Evolutionary conservation across 2,113 vertebrate genomes (phyloP), one percentile per base, ranked within the genome.

Genomic region (Megatriorchis doriae): DNA sequence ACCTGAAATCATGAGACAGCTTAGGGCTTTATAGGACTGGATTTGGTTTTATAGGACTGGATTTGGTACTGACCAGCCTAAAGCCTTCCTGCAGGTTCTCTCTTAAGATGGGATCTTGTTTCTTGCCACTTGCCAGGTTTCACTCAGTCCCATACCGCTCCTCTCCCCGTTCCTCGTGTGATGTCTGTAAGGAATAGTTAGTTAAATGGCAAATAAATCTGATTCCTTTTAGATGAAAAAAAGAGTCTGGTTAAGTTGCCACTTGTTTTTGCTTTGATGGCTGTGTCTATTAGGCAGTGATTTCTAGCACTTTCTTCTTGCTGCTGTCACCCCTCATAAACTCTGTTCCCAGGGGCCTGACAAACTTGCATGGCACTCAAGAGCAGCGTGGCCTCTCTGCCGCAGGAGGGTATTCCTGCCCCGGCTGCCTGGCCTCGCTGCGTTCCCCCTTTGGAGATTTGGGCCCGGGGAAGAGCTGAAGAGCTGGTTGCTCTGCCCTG

Each of bases 131-230:
- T 18, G 29, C 19, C 40, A 52, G 3, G 1, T 36, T 74, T 85
- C n/a, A 7, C 32, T 80, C 36, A 13, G 25, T 43, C 32, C 62
- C 11, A 0, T 20, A 5, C 21, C 10, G 10, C n/a, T 36, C n/a
- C 23, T 38, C n/a, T 82, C 55, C 42, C 43, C 4, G 1, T 55
- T 91, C 42, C 21, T 59, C 61, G 32, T 4, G 7, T 58, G 83
- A 26, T 53, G 36, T 40, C 63, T 86, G 67, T 81, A 42, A 89
- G 63, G 74, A 81, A 65, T 61, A 43, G 77, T 78, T 84, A 66
- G 59, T 96, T 90, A 95, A 93, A 77, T 21, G 52, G 79, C 56
- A 90, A 81, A 88, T 94, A 90, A 96, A 90, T 88, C 77, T 53
- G n/a, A 43, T 65, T 70, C 42, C 36, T 86, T 71, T 53, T 38